Evolutionary conservation across 2,113 vertebrate species (phyloP).

Genomic region (Peromyscus maniculatus): DNA sequence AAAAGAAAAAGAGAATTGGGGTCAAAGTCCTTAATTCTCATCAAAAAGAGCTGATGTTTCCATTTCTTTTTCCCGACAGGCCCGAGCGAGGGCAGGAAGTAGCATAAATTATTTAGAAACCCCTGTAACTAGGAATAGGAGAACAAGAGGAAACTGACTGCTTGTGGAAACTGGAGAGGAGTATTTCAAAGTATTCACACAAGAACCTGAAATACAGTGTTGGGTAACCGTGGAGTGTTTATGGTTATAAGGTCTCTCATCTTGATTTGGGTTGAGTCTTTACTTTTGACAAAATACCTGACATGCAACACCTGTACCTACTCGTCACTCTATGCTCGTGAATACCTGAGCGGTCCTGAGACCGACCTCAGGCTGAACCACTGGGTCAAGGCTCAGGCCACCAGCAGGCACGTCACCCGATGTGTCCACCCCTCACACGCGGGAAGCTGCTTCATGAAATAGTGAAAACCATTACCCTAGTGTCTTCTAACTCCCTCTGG

Average conservation of each 20-base stretch:
- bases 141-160: constrained; percentile 63
- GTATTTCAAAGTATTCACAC: not conserved
- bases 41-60: constrained; percentile 25
- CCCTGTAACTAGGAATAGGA: not conserved
- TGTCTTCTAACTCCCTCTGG: constrained; percentile 99
- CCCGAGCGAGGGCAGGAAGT: constrained; percentile 42
- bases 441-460: constrained; percentile 86
- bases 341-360: not conserved
- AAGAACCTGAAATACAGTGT: not conserved
- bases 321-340: not conserved
- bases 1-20: not conserved
- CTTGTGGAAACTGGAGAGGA: not conserved
- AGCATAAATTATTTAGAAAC: constrained; percentile 5
- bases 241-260: not conserved
- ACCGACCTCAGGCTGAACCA: constrained; percentile 56
- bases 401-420: constrained; percentile 37
- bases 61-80: not conserved
- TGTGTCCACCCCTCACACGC: constrained; percentile 77
- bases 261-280: not conserved
- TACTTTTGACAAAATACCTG: not conserved
- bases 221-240: not conserved
- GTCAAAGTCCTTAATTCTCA: not conserved
- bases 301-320: not conserved
- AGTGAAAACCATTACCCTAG: constrained; percentile 99
- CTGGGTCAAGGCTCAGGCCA: constrained; percentile 57